Base-by-base conservation (phyloP, 37 sponge, comb jelly and placozoan genomes). In the Corticium candelabrum region DNA sequence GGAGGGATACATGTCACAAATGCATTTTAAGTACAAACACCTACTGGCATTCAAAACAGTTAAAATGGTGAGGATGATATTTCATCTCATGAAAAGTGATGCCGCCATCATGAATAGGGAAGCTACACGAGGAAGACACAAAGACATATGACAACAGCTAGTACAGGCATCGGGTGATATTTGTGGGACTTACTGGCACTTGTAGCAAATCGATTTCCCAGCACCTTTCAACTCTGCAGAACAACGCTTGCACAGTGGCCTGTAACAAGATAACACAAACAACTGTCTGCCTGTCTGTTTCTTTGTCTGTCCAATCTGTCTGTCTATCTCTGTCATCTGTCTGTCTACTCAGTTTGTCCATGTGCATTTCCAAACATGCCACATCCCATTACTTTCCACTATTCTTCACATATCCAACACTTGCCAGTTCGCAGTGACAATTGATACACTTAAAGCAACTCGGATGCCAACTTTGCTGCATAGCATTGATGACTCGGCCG, bases 401-500 rank as follows among this genome's bases (percentile, higher is more conserved):
- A 81, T 87, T 85, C 86, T 95, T 95, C 70, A 99, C 96, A 78
- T 93, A 99, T 69, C 99, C 99, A 41, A 87, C 81, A 57, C 92
- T 90, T 37, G 96, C 96, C 5, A 99, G 88, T 41, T 88, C 85
- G 21, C 32, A 40, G 34, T 95, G 87, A 72, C 99, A 99, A 67
- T 84, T 90, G 76, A 93, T 83, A 77, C 99, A 99, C 75, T 89
- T 90, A 93, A 99, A 95, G 84, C 99, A 99, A 11, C 84, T 79
- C 0, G 99, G 93, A 73, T 99, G 99, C 99, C 99, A 99, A 38
- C 84, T 91, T 41, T 90, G 88, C 7, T 86, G 86, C 87, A 95
- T 88, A 41, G 96, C 91, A 1, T 91, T 91, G 37, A 99, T 95
- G 40, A 99, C 96, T 29, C 99, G 84, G 7, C 99, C 99, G 73